Evolutionary conservation across 2,113 vertebrate genomes (phyloP).

Genomic region (Spea bombifrons): DNA sequence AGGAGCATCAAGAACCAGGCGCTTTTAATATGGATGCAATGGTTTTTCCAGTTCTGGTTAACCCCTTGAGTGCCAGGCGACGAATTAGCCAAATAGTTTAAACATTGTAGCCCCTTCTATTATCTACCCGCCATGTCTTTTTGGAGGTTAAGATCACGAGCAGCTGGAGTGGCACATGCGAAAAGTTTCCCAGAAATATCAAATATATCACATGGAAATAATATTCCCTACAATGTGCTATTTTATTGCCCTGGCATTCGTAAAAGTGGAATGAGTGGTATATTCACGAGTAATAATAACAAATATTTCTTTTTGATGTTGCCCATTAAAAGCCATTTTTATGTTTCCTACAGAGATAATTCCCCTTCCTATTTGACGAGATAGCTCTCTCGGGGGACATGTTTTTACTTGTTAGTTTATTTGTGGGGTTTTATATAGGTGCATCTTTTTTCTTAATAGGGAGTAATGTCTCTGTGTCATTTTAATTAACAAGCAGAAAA

Average conservation of each 20-base stretch:
- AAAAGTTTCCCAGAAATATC: neutral
- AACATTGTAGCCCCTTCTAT: too few species aligned
- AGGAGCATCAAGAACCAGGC: too few species aligned
- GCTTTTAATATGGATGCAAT: too few species aligned
- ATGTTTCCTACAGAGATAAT: constrained; percentile 26
- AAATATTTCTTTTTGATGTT: constrained; percentile 21
- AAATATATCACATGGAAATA: neutral
- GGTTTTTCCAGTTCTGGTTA: too few species aligned
- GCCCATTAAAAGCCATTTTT: constrained; percentile 34
- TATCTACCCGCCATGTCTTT: too few species aligned
- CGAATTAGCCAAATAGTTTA: too few species aligned
- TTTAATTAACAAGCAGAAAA: constrained; percentile 20
- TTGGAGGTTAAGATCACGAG: too few species aligned
- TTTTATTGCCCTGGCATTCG: constrained; percentile 19
- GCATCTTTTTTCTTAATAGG: constrained; percentile 27
- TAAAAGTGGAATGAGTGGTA: constrained; percentile 11
- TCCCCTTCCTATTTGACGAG: constrained; percentile 24
- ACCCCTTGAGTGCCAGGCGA: too few species aligned
- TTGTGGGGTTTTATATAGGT: constrained; percentile 26
- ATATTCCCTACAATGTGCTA: neutral
- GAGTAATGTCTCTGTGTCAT: constrained; percentile 19
- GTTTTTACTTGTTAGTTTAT: constrained; percentile 35
- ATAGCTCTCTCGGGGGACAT: constrained; percentile 15
- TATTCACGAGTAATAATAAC: constrained; percentile 3
- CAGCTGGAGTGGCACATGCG: too few species aligned